A percentile compares a stretch with the other conserved stretches of the same genome.
Evolutionary conservation across 1,140 invertebrate species (phyloP).

Genomic region (Streblospio benedicti): DNA sequence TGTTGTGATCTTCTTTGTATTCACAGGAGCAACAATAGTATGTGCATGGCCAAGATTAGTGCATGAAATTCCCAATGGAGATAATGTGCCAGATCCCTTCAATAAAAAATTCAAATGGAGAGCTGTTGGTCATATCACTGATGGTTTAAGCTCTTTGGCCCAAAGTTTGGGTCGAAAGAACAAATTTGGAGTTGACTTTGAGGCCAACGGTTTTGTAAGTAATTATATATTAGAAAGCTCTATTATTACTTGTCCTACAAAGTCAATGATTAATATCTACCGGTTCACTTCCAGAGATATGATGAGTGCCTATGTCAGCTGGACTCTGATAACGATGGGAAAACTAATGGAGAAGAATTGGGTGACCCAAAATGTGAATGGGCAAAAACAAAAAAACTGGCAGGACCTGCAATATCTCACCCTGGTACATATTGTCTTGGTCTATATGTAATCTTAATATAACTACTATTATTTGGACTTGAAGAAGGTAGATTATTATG

Average conservation of each 20-base stretch:
- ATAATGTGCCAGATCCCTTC: slow-evolving; percentile 26
- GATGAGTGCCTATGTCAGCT: slow-evolving; percentile 21
- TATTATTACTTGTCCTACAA: too few relatives aligned
- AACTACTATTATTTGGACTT: too few relatives aligned
- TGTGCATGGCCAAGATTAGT: slow-evolving; percentile 9
- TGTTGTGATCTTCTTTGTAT: too few relatives aligned
- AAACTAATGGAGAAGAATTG: slow-evolving; percentile 28
- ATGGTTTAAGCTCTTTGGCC: too few relatives aligned
- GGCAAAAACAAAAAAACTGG: slow-evolving; percentile 15
- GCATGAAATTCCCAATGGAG: slow-evolving; percentile 28
- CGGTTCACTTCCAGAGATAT: slow-evolving; percentile 17
- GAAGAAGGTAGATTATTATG: too few relatives aligned
- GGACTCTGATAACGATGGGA: slow-evolving; percentile 31
- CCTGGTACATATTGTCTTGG: too few relatives aligned
- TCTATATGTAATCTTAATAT: too few relatives aligned
- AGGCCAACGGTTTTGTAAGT: slow-evolving; percentile 5
- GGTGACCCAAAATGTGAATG: slow-evolving; percentile 33
- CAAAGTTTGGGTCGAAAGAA: slow-evolving; percentile 25
- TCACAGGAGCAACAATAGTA: background rate
- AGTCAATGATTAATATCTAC: background rate
- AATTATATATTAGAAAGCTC: background rate
- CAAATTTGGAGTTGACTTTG: slow-evolving; percentile 25
- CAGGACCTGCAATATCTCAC: too few relatives aligned
- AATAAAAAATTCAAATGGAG: slow-evolving; percentile 23
- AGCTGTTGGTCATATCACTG: slow-evolving; percentile 28